Base-by-base conservation (phyloP, 2,113 vertebrate genomes). In the Hemibates koningsi region DNA sequence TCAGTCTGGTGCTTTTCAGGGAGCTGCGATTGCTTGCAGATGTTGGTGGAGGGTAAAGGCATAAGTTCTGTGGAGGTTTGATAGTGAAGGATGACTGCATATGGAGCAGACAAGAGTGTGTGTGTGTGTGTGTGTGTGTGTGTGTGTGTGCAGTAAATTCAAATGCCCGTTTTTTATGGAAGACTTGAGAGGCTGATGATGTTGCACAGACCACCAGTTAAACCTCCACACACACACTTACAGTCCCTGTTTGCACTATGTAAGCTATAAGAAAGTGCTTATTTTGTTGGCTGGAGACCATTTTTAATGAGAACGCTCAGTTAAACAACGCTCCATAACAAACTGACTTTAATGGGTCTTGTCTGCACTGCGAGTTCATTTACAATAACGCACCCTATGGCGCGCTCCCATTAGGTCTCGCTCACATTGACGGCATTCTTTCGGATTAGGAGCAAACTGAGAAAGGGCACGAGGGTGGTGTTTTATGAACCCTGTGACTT, bases 1-100 rank as follows among this genome's bases (percentile, higher is more conserved):
- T 95, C 88, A 94, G 45, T 6, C 17, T 29, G 91, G 84, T 48
- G 80, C 81, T 90, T 94, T 91, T 41, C 85, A 89, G 89, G 85
- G 88, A 84, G 84, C n/a, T 73, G 80, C 16, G 86, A 95, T 94
- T 92, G 93, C 92, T 94, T 90, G 89, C 95, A 96, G 94, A 95
- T 95, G 95, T 91, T 88, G 57, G 68, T 56, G 63, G 80, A 87
- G 82, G 89, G 56, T 66, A 82, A 83, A 78, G 73, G 81, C 50
- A 84, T 50, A 7, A 24, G 36, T 91, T 83, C 73, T 63, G 56
- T 78, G 83, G 82, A 59, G 85, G 85, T 50, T 81, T 84, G 82
- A 93, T 89, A 59, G 84, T 45, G 80, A 89, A 43, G 82, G 78
- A 78, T 88, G 81, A 79, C 83, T 81, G 82, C 45, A 83, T 61